phyloP scores from a whole-genome alignment of 2,888 invertebrate genomes.

The Norana najaformis region DNA sequence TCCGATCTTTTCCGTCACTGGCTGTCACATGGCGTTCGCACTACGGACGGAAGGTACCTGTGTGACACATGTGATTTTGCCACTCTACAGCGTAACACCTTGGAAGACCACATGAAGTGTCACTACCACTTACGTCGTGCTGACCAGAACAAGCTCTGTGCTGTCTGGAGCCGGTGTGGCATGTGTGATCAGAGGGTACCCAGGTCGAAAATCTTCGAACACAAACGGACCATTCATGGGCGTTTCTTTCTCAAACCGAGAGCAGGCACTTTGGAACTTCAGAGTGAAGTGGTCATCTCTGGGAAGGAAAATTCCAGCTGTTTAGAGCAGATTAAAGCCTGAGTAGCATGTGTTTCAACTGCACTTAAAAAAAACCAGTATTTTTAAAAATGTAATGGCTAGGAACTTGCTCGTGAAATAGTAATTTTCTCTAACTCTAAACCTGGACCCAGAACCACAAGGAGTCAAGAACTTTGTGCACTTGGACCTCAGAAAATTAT shows the following conservation, averaged over 20 bases:
- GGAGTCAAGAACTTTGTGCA: neutral
- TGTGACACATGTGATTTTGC: constrained; percentile 38
- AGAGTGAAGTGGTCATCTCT: neutral
- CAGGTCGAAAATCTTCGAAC: constrained; percentile 26
- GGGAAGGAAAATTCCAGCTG: constrained; percentile 7
- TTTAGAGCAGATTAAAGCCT: neutral
- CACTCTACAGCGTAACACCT: neutral
- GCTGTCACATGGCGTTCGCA: constrained; percentile 34
- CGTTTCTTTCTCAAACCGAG: neutral
- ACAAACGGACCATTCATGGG: constrained; percentile 31
- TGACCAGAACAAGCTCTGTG: neutral
- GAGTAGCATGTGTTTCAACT: neutral
- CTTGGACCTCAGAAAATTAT: neutral
- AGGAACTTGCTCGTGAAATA: neutral
- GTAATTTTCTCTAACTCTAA: too few relatives aligned
- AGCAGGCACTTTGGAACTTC: neutral
- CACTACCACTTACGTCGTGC: constrained; percentile 31
- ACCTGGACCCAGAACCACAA: neutral
- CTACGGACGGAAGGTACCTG: constrained; percentile 6
- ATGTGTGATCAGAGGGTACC: constrained; percentile 28
- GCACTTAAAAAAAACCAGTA: neutral
- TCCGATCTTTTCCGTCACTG: constrained; percentile 39
- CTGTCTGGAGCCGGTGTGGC: constrained; percentile 21
- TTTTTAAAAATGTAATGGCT: neutral
- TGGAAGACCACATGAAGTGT: constrained; percentile 35